phyloP scores from a whole-genome alignment of 2,888 invertebrate species.

The Andrena praecox region DNA sequence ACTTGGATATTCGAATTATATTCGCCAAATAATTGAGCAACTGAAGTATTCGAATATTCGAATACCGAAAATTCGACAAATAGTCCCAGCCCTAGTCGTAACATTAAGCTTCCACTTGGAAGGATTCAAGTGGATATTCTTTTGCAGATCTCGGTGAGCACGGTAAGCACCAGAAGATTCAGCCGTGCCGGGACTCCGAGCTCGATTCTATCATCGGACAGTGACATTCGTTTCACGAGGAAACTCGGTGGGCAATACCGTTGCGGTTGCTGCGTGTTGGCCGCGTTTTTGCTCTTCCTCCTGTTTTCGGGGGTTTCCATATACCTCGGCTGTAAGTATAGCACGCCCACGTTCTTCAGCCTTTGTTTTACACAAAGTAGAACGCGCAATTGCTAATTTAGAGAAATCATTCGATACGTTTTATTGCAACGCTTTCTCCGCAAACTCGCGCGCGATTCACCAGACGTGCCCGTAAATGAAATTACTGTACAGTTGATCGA shows the following conservation, averaged over 20 bases:
- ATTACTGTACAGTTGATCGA: slow-evolving; percentile 66
- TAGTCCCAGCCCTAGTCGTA: neutral
- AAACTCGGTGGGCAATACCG: slow-evolving; percentile 94
- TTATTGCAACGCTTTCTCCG: slow-evolving; percentile 63
- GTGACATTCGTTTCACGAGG: slow-evolving; percentile 95
- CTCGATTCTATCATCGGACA: slow-evolving; percentile 94
- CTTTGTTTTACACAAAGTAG: neutral
- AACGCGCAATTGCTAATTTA: neutral
- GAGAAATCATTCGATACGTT: slow-evolving; percentile 22
- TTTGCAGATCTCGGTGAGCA: slow-evolving; percentile 86
- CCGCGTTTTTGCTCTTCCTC: slow-evolving; percentile 92
- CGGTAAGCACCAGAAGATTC: slow-evolving; percentile 85
- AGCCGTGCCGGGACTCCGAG: slow-evolving; percentile 88
- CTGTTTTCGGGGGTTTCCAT: slow-evolving; percentile 89
- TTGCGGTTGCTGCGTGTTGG: slow-evolving; percentile 94
- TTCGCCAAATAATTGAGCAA: too few relatives aligned
- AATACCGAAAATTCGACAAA: too few relatives aligned
- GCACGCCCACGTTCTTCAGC: neutral
- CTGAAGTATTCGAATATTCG: too few relatives aligned
- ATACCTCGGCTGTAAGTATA: slow-evolving; percentile 89
- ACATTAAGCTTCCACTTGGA: neutral
- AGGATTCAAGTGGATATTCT: neutral
- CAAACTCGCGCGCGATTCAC: slow-evolving; percentile 28
- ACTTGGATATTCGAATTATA: too few relatives aligned
- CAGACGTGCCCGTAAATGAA: slow-evolving; percentile 58